Conservation (phyloP, 2,888 invertebrate species). For the Lasioglossum villosulum region DNA sequence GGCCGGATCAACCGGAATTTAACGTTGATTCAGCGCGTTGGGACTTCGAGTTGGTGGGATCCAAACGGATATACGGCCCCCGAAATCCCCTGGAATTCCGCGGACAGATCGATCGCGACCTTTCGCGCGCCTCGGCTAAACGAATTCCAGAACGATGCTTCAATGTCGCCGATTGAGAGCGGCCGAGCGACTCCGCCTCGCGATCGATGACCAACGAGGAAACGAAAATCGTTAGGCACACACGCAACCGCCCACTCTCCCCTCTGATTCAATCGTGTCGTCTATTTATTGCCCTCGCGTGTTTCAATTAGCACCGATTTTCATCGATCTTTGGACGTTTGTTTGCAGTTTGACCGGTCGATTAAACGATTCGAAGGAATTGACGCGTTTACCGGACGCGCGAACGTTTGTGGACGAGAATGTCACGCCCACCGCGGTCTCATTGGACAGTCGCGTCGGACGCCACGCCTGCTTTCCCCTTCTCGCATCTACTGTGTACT, state of each 20-base stretch:
- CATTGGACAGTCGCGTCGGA: neutral
- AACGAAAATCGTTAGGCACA: constrained; percentile 23
- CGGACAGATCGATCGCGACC: neutral
- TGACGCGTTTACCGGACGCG: neutral
- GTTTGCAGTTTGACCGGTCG: constrained; percentile 6
- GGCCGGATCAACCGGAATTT: constrained; percentile 29
- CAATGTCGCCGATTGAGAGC: constrained; percentile 3
- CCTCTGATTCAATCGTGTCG: constrained; percentile 31
- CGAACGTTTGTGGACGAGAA: neutral
- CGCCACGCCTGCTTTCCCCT: neutral
- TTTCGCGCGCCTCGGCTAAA: neutral
- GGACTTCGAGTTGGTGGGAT: neutral
- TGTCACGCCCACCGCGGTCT: neutral
- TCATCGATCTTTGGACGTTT: neutral
- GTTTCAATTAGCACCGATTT: constrained; percentile 24
- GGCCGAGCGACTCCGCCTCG: neutral
- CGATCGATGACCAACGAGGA: constrained; percentile 12
- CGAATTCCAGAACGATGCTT: neutral
- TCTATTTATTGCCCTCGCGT: constrained; percentile 19
- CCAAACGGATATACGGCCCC: neutral
- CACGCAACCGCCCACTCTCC: constrained; percentile 13
- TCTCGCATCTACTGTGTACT: neutral
- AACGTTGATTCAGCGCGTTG: constrained; percentile 19
- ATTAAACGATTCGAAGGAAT: neutral
- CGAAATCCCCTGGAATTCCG: neutral